Base-by-base conservation (phyloP, 2,797 vertebrate species). In the Spinus olivaceus region DNA sequence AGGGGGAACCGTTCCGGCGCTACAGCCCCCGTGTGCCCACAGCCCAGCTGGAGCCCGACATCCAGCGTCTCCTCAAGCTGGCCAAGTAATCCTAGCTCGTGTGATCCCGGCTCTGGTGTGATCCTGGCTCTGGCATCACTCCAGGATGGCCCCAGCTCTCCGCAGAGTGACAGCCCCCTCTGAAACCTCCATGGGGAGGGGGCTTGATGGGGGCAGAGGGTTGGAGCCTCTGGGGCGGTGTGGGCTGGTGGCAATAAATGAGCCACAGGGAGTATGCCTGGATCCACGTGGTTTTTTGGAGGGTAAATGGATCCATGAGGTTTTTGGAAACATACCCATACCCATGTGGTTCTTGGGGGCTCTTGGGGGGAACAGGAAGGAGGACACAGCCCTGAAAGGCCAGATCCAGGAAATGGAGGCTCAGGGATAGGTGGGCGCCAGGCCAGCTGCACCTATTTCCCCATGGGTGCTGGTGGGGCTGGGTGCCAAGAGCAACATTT, bases 1-100 rank as follows among this genome's bases (percentile, higher is more conserved):
- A 99, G 61, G 99, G 99, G 64, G 99, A 99, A 88, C 99, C 99
- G 0, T 99, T 99, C 95, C 99, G 99, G 13, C 98, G 99, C 97
- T 99, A 99, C 97, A 99, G 99, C 97, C 98, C 98, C 94, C 98
- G 92, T 47, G 98, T 98, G 93, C 98, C 98, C 33, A 99, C 99
- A 6, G 97, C 98, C 77, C 98, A 98, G 96, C 98, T 99, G 57
- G 99, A 99, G 95, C 98, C 99, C 1, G 99, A 99, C 95, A 99
- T 99, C 95, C 99, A 99, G 93, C 98, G 99, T 83, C 98, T 99
- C 88, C 96, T 99, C 94, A 99, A 98, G 97, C 98, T 99, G 97
- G 99, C 99, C 91, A 99, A 99, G 97, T 99, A 99, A 92, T 80
- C 72, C 32, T 25, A 42, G 76, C 39, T 50, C 11, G 27, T 1